Base-by-base conservation (phyloP, 92 coral and sea anemone species). In the Pocillopora meandrina region DNA sequence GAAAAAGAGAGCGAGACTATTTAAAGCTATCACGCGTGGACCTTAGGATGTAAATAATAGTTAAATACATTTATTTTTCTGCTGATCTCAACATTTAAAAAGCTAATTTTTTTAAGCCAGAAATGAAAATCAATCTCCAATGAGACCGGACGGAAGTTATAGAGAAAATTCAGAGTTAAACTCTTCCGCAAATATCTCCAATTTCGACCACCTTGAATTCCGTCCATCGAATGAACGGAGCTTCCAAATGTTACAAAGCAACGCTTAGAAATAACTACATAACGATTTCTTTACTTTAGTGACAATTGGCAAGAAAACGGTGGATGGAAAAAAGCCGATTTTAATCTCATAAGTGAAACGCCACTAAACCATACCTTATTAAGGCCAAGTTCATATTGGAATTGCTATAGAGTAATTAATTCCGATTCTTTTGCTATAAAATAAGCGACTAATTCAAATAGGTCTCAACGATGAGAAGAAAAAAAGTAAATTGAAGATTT, bases 361-460 rank as follows among this genome's bases (percentile, higher is more conserved):
- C 80, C 57, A 55, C n/a, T 34, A 60, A 60, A 59, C 61, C 56
- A 18, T 31, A 26, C 23, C 35, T 56, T 12, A 8, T 26, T 55
- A 71, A 81, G 85, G 85, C 85, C 85, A 81, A 81, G 85, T 81
- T 81, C 85, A 81, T 57, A 10, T 20, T 57, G 57, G 36, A 80
- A 19, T 69, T 69, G 74, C 74, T 14, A 34, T 14, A 59, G 61
- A 61, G 68, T 81, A 81, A 81, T 81, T 71, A 81, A 71, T 68
- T 61, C 76, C 71, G 36, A 81, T 81, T 58, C 58, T 60, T 11
- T 16, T n/a, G 69, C 65, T 34, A 81, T 71, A 71, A 81, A 70
- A 81, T 71, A 70, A 71, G 60, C 77, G 85, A 81, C 72, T 77
- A 81, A 21, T 81, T 71, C 18, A 70, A 35, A 42, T 26, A 80